A percentile compares a stretch with the other conserved stretches of the same genome.
Conservation (phyloP, 30 jellyfish, hydroid and myxozoan genomes). For the Aurelia sp. region DNA sequence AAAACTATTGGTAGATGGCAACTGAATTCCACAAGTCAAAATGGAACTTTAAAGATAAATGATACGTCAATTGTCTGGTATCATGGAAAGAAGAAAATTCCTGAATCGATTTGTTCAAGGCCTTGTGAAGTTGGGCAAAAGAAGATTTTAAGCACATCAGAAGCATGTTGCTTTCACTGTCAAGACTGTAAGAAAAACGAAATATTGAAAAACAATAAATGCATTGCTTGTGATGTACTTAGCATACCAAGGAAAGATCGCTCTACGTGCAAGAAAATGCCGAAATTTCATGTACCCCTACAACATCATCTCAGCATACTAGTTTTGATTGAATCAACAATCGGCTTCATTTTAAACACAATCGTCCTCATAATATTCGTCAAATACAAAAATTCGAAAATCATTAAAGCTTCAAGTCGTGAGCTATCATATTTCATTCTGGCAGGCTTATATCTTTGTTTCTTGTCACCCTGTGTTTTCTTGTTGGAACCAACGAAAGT, state of each 20-base stretch:
- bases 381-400: constrained; percentile 30
- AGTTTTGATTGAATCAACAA: constrained; percentile 15
- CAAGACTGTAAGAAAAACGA: constrained; percentile 22
- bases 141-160: not conserved
- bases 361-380: constrained; percentile 23
- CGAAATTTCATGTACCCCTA: constrained; percentile 1
- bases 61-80: constrained; percentile 5
- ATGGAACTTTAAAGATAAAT: not conserved
- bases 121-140: constrained; percentile 41
- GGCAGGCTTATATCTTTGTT: constrained; percentile 54
- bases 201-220: constrained; percentile 30
- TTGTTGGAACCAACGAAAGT: constrained; percentile 48
- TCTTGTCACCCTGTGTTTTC: constrained; percentile 60
- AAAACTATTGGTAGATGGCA: not conserved
- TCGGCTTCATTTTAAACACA: constrained; percentile 46
- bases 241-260: constrained; percentile 28
- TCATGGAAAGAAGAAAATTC: not conserved
- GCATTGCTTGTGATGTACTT: constrained; percentile 6
- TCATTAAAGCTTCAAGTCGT: constrained; percentile 71
- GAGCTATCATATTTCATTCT: constrained; percentile 64
- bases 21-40: not conserved
- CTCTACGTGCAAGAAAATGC: constrained; percentile 14
- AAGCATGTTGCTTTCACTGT: constrained; percentile 60
- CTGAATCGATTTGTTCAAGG: constrained; percentile 39
- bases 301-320: constrained; percentile 4